phyloP scores from a whole-genome alignment of 2,797 vertebrate species.

The Steatocranus sp. region DNA sequence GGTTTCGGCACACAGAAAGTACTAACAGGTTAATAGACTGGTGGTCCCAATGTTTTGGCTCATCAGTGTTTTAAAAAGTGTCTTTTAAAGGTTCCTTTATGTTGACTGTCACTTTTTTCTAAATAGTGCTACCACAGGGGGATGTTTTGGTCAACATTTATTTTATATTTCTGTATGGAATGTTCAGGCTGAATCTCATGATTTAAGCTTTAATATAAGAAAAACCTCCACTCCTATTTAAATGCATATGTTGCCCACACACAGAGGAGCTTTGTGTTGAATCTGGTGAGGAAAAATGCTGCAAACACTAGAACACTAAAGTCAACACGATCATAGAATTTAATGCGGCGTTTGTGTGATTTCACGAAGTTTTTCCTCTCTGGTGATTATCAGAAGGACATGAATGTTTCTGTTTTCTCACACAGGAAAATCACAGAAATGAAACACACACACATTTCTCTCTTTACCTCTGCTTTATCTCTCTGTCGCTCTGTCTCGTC shows the following conservation, averaged over 20 bases:
- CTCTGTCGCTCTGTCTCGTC: constrained; percentile 10
- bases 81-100: not conserved
- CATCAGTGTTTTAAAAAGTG: not conserved
- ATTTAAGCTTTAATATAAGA: not conserved
- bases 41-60: not conserved
- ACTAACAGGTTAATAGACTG: not conserved
- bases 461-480: not conserved
- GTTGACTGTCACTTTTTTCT: not conserved
- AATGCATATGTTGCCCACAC: not conserved
- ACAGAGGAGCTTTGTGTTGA: not conserved
- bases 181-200: not conserved
- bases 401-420: constrained; percentile 1
- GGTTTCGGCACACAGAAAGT: not conserved
- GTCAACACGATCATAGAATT: not conserved
- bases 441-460: not conserved
- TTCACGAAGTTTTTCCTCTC: not conserved
- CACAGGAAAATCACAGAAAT: not conserved
- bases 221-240: not conserved
- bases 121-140: not conserved
- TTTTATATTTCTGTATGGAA: not conserved
- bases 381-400: not conserved
- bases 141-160: not conserved
- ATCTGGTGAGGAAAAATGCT: not conserved
- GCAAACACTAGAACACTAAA: not conserved
- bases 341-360: not conserved